Conservation (phyloP, 2,888 invertebrate genomes). For the Drymonia ruficornis region DNA sequence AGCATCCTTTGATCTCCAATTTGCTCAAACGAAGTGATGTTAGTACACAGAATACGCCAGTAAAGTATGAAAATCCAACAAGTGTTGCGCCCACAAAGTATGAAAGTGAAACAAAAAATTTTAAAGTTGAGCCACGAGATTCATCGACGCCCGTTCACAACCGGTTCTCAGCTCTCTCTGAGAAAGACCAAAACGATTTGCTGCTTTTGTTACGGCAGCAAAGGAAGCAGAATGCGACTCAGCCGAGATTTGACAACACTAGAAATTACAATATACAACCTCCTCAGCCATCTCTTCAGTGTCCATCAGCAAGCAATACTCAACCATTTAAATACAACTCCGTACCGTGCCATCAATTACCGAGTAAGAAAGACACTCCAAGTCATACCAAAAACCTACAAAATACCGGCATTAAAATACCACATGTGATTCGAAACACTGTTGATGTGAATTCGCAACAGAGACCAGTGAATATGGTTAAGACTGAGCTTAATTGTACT, state of each 20-base stretch:
- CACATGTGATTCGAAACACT: conserved; percentile 6
- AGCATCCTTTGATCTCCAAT: conserved; percentile 22
- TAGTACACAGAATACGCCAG: background rate
- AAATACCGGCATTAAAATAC: background rate
- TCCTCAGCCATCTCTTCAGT: conserved; percentile 5
- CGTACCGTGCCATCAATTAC: conserved; percentile 13
- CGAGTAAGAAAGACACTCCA: conserved; percentile 15
- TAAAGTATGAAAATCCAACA: conserved; percentile 8
- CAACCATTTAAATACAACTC: conserved; percentile 1
- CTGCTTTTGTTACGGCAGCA: conserved; percentile 59
- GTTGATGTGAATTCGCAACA: conserved; percentile 16
- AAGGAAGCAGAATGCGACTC: conserved; percentile 47
- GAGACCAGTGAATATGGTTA: conserved; percentile 28
- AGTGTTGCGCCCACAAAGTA: conserved; percentile 11
- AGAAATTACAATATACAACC: conserved; percentile 16
- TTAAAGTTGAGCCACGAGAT: conserved; percentile 12
- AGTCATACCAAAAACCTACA: background rate
- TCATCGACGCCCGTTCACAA: background rate
- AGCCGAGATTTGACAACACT: conserved; percentile 13
- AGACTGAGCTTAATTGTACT: conserved; percentile 25
- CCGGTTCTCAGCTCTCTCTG: conserved; percentile 39
- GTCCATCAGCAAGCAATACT: background rate
- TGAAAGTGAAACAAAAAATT: conserved; percentile 11
- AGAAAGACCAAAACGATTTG: conserved; percentile 65
- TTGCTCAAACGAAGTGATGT: conserved; percentile 10